phyloP scores from a whole-genome alignment of 1,140 invertebrate species.

The Drosophila athabasca region DNA sequence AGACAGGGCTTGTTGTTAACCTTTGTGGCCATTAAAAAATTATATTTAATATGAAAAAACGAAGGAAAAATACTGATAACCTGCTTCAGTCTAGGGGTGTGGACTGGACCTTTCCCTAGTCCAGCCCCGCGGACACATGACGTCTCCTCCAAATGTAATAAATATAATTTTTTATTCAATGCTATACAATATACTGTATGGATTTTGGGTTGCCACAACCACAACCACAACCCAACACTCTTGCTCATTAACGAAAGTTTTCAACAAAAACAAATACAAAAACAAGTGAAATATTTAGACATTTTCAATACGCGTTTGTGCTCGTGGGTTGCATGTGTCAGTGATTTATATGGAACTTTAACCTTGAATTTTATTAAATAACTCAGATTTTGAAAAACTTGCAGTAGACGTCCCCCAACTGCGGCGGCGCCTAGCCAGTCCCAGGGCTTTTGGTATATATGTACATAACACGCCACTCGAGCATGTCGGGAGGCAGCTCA shows the following conservation, averaged over 20 bases:
- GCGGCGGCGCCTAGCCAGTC: too few species aligned
- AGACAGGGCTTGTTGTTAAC: slow-evolving; percentile 39
- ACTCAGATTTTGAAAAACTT: slow-evolving; percentile 45
- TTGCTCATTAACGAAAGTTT: slow-evolving; percentile 6
- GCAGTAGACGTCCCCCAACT: slow-evolving; percentile 50
- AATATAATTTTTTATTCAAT: slow-evolving; percentile 7
- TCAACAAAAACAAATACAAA: slow-evolving; percentile 16
- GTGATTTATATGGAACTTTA: slow-evolving; percentile 65
- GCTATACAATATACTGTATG: background rate
- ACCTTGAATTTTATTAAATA: slow-evolving; percentile 54
- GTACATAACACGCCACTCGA: slow-evolving; percentile 41
- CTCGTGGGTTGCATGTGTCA: slow-evolving; percentile 61
- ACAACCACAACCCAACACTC: slow-evolving; percentile 10
- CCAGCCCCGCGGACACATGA: slow-evolving; percentile 26
- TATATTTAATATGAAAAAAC: slow-evolving; percentile 33
- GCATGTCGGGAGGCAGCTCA: slow-evolving; percentile 35
- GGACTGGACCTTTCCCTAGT: slow-evolving; percentile 44
- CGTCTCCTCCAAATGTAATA: slow-evolving; percentile 14
- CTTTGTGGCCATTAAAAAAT: slow-evolving; percentile 62
- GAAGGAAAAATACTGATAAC: slow-evolving; percentile 51
- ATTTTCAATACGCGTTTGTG: slow-evolving; percentile 51
- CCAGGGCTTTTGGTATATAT: slow-evolving; percentile 10
- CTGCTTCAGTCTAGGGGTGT: slow-evolving; percentile 26
- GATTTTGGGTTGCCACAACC: slow-evolving; percentile 6
- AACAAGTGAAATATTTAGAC: slow-evolving; percentile 24